Conservation (phyloP, 2,888 invertebrate species). For the Embidobia sp. region DNA sequence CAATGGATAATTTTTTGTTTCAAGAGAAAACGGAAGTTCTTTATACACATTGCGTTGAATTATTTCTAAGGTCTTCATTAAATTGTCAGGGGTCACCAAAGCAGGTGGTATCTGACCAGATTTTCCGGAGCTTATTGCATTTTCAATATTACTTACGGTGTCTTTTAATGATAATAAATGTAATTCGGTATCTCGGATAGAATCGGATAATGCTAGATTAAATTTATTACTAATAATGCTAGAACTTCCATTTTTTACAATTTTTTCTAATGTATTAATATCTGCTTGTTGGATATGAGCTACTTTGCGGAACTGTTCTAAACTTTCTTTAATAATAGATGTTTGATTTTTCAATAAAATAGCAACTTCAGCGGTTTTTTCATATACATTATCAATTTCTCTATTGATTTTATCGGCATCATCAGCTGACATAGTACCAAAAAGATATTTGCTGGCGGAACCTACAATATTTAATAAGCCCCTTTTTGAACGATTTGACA, state of each 20-base stretch:
- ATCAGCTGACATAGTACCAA: conserved; percentile 32
- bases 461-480: conserved; percentile 29
- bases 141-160: neutral
- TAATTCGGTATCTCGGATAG: neutral
- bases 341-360: conserved; percentile 19
- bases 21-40: conserved; percentile 8
- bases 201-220: neutral
- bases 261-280: neutral
- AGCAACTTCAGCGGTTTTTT: conserved; percentile 1
- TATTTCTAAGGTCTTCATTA: neutral
- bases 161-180: neutral
- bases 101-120: neutral
- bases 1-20: conserved; percentile 4
- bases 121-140: conserved; percentile 8
- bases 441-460: conserved; percentile 5
- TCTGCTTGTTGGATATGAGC: neutral
- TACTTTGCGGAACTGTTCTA: neutral
- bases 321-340: conserved; percentile 4
- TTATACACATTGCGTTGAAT: neutral
- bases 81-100: conserved; percentile 6
- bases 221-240: neutral
- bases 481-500: conserved; percentile 20
- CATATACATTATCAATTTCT: conserved; percentile 29
- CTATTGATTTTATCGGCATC: conserved; percentile 20
- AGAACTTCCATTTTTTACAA: conserved; percentile 9